Evolutionary conservation across 2,888 invertebrate species (phyloP).

Genomic region (Bugula neritina): DNA sequence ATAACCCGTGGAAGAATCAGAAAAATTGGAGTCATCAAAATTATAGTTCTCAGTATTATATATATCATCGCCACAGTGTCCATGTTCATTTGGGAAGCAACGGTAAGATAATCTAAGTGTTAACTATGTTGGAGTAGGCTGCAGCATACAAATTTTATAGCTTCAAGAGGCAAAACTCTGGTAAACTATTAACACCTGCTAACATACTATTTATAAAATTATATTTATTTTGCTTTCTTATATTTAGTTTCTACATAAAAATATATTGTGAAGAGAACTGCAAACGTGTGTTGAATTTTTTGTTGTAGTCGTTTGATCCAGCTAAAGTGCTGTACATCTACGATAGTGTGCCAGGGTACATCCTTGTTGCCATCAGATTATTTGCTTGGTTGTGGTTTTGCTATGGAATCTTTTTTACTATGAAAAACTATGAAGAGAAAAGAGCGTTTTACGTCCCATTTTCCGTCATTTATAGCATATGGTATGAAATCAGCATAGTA

Average conservation of each 20-base stretch:
- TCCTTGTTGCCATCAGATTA: conserved; percentile 64
- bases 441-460: conserved; percentile 72
- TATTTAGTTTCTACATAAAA: too few species aligned
- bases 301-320: conserved; percentile 70
- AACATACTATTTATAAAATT: too few species aligned
- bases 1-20: conserved; percentile 73
- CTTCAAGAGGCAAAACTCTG: too few species aligned
- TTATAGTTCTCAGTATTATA: conserved; percentile 69
- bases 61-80: conserved; percentile 67
- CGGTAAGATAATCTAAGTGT: too few species aligned
- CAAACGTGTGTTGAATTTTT: too few species aligned
- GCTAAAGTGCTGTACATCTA: conserved; percentile 78
- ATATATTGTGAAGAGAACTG: too few species aligned
- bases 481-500: conserved; percentile 57
- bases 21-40: conserved; percentile 64
- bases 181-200: too few species aligned
- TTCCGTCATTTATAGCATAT: conserved; percentile 69
- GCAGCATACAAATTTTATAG: too few species aligned
- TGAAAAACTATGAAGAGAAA: conserved; percentile 74
- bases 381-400: conserved; percentile 73
- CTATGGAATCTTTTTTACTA: conserved; percentile 62
- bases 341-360: conserved; percentile 78
- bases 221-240: too few species aligned
- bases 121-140: too few species aligned
- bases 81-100: conserved; percentile 70